Conservation (phyloP, 2,797 vertebrate species). For the Catharus ustulatus region DNA sequence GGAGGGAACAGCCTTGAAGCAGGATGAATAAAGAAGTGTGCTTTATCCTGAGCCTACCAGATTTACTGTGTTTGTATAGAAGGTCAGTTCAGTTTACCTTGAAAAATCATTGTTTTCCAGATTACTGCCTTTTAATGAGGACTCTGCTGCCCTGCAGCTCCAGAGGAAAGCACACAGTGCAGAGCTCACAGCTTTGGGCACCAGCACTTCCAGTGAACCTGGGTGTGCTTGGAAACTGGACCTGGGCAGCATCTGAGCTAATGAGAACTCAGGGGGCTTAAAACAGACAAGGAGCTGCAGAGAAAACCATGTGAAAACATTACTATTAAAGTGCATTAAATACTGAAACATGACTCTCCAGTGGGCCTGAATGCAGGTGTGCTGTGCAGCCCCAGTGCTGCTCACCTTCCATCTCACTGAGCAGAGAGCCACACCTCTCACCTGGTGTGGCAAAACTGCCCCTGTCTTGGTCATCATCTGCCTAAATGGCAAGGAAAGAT, state of each 20-base stretch:
- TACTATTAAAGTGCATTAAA: neutral
- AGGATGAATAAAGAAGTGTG: neutral
- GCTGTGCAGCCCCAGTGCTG: neutral
- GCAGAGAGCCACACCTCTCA: rapidly evolving
- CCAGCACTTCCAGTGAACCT: rapidly evolving
- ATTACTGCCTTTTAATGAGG: neutral
- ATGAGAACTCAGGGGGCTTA: neutral
- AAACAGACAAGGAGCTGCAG: neutral
- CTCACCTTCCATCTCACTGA: neutral
- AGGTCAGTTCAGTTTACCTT: neutral
- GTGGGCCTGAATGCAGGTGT: neutral
- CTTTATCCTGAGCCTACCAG: neutral
- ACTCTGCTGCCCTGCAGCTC: neutral
- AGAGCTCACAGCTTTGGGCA: neutral
- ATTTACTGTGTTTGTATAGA: neutral
- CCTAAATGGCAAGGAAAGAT: neutral
- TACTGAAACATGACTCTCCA: neutral
- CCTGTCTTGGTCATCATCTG: neutral
- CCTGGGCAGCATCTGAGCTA: neutral
- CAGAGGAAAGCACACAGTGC: rapidly evolving
- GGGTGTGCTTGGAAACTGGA: neutral
- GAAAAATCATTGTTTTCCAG: neutral
- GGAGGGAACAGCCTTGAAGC: neutral
- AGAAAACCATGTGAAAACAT: neutral
- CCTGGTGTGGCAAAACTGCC: rapidly evolving